Percentiles rank a stretch among this genome's conserved stretches.
These are phyloP conservation scores for Drosophila fulvimacula DNA, from an alignment of 2,888 invertebrate species.

Conservation along the genomic window DNA sequence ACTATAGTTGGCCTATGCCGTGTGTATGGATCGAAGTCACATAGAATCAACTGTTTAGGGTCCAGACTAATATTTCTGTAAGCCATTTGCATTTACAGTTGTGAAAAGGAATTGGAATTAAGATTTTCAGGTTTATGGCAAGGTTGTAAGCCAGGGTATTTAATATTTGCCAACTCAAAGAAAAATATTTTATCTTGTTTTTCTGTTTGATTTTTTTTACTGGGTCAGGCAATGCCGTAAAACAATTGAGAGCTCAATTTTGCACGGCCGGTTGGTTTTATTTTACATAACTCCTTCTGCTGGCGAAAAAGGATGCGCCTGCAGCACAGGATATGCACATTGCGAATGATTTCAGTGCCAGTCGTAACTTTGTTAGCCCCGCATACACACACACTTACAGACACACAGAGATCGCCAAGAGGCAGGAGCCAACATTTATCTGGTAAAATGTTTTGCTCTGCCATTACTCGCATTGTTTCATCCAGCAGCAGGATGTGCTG, in stretches of 20 bases:
- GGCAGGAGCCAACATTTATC: conserved; percentile 61
- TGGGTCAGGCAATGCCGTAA: conserved; percentile 59
- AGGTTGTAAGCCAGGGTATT: neutral
- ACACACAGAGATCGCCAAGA: conserved; percentile 13
- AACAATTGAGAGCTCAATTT: conserved; percentile 78
- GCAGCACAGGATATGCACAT: conserved; percentile 62
- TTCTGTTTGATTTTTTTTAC: conserved; percentile 23
- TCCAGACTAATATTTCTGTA: neutral
- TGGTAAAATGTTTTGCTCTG: conserved; percentile 70
- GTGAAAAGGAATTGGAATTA: neutral
- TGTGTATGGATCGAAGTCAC: no score
- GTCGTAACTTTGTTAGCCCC: conserved; percentile 70
- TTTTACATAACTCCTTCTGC: conserved; percentile 60
- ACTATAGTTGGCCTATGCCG: neutral
- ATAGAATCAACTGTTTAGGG: no score
- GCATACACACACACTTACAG: neutral
- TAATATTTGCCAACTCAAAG: neutral
- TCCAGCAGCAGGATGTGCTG: conserved; percentile 32
- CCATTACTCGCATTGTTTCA: conserved; percentile 64
- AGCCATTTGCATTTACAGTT: neutral
- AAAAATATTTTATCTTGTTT: neutral
- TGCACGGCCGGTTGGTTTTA: conserved; percentile 64
- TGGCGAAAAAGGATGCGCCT: conserved; percentile 44
- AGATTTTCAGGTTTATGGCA: neutral
- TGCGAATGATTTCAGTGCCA: conserved; percentile 58